These are phyloP conservation scores for Hipparchia sbordonii DNA, from an alignment of 2,888 invertebrate species.

Conservation along the genomic window DNA sequence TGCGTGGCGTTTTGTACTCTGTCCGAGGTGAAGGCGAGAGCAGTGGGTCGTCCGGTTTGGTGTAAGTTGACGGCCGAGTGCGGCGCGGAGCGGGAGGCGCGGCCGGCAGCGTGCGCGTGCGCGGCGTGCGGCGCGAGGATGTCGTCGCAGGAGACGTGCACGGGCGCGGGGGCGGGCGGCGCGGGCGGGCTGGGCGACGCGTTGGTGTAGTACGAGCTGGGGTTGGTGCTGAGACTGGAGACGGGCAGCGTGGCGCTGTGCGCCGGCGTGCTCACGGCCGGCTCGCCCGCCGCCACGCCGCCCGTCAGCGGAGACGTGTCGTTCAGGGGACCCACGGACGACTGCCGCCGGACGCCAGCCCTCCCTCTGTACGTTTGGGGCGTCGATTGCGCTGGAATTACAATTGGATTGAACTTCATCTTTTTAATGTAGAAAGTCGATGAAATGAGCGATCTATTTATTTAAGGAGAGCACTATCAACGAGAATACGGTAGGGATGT, in stretches of 20 bases:
- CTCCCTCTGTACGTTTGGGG: slow-evolving; percentile 84
- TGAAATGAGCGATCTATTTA: too few relatives aligned
- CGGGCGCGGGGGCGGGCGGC: slow-evolving; percentile 81
- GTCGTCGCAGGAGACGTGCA: slow-evolving; percentile 76
- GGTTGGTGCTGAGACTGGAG: slow-evolving; percentile 78
- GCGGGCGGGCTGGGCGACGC: slow-evolving; percentile 83
- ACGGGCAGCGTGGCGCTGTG: slow-evolving; percentile 80
- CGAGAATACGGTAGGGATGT: too few relatives aligned
- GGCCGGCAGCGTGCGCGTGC: slow-evolving; percentile 51
- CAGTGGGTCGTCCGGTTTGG: slow-evolving; percentile 71
- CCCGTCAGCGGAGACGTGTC: slow-evolving; percentile 78
- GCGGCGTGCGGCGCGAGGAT: slow-evolving; percentile 68
- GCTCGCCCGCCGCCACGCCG: slow-evolving; percentile 62
- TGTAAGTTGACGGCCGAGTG: slow-evolving; percentile 77
- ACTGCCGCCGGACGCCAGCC: slow-evolving; percentile 84
- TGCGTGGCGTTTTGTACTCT: slow-evolving; percentile 59
- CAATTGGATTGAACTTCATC: too few relatives aligned
- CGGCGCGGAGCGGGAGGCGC: slow-evolving; percentile 74
- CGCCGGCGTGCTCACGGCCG: slow-evolving; percentile 74
- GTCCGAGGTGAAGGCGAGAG: slow-evolving; percentile 62
- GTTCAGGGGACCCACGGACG: slow-evolving; percentile 84
- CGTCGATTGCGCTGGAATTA: slow-evolving; percentile 84
- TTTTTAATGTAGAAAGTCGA: too few relatives aligned
- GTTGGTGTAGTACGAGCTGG: slow-evolving; percentile 84
- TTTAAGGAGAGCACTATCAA: too few relatives aligned